Base-by-base conservation (phyloP, 2,797 vertebrate genomes). In the Danio tinwini region DNA sequence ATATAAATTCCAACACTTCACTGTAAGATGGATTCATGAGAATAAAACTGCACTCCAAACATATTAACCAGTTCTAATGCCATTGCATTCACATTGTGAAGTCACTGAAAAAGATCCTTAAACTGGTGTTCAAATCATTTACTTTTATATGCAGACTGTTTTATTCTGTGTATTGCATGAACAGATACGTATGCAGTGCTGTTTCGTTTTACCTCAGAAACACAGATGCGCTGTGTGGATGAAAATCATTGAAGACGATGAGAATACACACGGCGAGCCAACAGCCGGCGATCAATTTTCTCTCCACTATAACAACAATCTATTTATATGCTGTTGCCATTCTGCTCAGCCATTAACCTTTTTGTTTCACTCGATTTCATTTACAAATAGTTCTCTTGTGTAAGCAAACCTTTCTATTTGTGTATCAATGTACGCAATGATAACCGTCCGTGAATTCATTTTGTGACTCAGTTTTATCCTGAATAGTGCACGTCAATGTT, bases 271-370 rank as follows among this genome's bases (percentile, higher is more conserved):
- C n/a, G 14, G 62, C 16, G 9, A 58, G 53, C 19, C 10, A 16
- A 12, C 74, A 74, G 13, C 29, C 39, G 5, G 7, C 7, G 55
- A 81, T 83, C 67, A 58, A 68, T 84, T 76, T 73, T 76, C 68
- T 47, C 44, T 63, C 44, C 14, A 40, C 49, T 21, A 37, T 21
- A 49, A 76, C 74, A 69, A 17, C 52, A 40, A 55, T 74, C 80
- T 85, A 79, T 85, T 76, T 65, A 70, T 74, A 62, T 83, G 45
- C 62, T 67, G 40, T 67, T 76, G 47, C 55, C 40, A 19, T 72
- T 64, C 65, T 5, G 49, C 42, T 19, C 55, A 3, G n/a, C 83
- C 82, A 78, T 87, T 84, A 85, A 85, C 85, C 84, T 84, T 87
- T 75, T 78, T 77, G 69, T 80, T 74, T 77, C 56, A 74, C 76